These are phyloP conservation scores for Cheilinus undulatus DNA, from an alignment of 2,113 vertebrate species.

Conservation along the genomic window DNA sequence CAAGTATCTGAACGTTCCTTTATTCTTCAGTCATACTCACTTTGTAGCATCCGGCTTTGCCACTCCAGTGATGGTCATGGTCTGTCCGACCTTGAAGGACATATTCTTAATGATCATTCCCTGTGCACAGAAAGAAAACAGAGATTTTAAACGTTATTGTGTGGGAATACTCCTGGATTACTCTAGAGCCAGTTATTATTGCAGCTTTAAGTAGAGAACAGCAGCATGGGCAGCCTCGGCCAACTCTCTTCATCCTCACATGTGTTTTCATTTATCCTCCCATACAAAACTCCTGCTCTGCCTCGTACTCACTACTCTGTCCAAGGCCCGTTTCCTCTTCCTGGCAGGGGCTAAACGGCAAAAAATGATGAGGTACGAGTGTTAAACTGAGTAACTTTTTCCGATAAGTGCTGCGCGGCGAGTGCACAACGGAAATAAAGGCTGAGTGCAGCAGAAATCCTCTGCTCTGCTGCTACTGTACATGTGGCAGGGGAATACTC, in stretches of 20 bases:
- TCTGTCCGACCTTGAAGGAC: conserved; percentile 85
- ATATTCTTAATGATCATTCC: conserved; percentile 78
- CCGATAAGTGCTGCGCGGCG: conserved; percentile 5
- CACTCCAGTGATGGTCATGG: conserved; percentile 78
- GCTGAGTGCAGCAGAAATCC: conserved; percentile 28
- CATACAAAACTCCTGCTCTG: conserved; percentile 53
- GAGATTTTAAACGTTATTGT: conserved; percentile 14
- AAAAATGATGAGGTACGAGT: conserved; percentile 2
- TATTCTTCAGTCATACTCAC: conserved; percentile 65
- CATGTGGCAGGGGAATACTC: conserved; percentile 45
- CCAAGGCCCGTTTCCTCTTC: conserved; percentile 22
- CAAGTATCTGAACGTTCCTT: not conserved
- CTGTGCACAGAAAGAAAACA: conserved; percentile 50
- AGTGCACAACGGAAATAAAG: conserved; percentile 13
- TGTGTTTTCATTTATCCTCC: conserved; percentile 69
- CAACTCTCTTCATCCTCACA: conserved; percentile 46
- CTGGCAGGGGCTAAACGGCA: conserved; percentile 28
- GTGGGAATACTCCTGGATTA: conserved; percentile 9
- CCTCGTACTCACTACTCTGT: conserved; percentile 13
- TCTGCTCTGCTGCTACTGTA: conserved; percentile 9
- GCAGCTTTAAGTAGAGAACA: conserved; percentile 5
- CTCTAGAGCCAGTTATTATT: conserved; percentile 28
- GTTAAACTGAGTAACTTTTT: conserved; percentile 50
- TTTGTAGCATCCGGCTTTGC: conserved; percentile 63
- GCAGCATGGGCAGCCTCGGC: not conserved